phyloP scores from a whole-genome alignment of 2,113 vertebrate genomes.

The Periophthalmodon schlosseri region DNA sequence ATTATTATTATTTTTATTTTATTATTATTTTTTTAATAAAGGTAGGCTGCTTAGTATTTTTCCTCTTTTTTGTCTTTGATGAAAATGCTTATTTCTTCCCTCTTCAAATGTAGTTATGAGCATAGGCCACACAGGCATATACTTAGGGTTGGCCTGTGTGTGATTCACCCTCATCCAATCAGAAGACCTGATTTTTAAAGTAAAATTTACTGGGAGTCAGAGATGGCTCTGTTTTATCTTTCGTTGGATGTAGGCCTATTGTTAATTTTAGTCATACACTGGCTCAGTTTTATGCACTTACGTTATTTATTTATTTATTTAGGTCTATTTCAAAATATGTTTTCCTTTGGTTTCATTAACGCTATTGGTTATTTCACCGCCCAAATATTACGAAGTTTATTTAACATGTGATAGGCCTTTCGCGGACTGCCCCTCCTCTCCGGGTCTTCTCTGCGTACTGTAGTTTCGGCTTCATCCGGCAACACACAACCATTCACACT shows the following conservation, averaged over 20 bases:
- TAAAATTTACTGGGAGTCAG: background rate
- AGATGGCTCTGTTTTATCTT: too few species aligned
- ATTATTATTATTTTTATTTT: too few species aligned
- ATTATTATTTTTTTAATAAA: too few species aligned
- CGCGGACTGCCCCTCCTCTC: constrained; percentile 41
- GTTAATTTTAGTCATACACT: background rate
- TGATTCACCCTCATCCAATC: background rate
- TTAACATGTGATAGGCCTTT: constrained; percentile 60
- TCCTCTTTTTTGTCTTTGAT: background rate
- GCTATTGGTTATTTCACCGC: constrained; percentile 8
- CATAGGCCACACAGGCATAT: background rate
- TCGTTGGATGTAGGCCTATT: too few species aligned
- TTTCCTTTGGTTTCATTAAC: constrained; percentile 4
- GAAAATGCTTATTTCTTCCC: background rate
- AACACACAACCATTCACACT: constrained; percentile 23
- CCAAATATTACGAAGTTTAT: constrained; percentile 33
- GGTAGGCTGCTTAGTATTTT: too few species aligned
- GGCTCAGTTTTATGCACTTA: background rate
- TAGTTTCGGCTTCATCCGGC: constrained; percentile 35
- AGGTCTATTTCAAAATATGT: too few species aligned
- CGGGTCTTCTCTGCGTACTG: constrained; percentile 32
- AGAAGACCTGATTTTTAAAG: background rate
- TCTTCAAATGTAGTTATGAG: background rate
- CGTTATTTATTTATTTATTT: too few species aligned
- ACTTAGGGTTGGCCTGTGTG: background rate